Evolutionary conservation across 2,888 invertebrate species (phyloP).

Genomic region (Papilio gigon): DNA sequence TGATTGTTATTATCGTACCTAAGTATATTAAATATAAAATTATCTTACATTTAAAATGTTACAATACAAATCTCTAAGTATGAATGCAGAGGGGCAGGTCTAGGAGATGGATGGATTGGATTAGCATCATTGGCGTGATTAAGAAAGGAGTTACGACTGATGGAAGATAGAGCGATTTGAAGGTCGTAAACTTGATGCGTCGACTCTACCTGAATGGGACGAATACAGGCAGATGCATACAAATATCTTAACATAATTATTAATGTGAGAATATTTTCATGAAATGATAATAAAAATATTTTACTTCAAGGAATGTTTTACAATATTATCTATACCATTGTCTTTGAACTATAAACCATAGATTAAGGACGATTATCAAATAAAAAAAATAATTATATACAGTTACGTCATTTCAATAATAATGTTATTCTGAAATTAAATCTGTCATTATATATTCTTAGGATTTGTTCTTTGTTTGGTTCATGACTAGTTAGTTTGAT

Average conservation of each 20-base stretch:
- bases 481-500: constrained; percentile 29
- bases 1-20: too few relatives aligned
- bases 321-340: neutral
- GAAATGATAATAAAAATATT: neutral
- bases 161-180: too few relatives aligned
- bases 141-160: too few relatives aligned
- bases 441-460: neutral
- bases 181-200: too few relatives aligned
- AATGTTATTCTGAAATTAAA: too few relatives aligned
- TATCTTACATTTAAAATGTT: constrained; percentile 3
- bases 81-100: too few relatives aligned
- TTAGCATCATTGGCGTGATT: too few relatives aligned
- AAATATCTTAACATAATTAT: neutral
- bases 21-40: neutral
- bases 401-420: neutral
- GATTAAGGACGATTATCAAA: neutral
- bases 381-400: neutral
- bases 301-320: constrained; percentile 27
- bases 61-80: neutral
- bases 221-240: too few relatives aligned
- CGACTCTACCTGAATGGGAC: too few relatives aligned
- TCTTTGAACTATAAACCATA: neutral
- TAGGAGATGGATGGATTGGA: too few relatives aligned
- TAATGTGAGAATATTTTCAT: neutral
- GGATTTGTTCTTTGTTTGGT: constrained; percentile 5